phyloP scores from a whole-genome alignment of 2,113 vertebrate species.

The Spheniscus mendiculus region DNA sequence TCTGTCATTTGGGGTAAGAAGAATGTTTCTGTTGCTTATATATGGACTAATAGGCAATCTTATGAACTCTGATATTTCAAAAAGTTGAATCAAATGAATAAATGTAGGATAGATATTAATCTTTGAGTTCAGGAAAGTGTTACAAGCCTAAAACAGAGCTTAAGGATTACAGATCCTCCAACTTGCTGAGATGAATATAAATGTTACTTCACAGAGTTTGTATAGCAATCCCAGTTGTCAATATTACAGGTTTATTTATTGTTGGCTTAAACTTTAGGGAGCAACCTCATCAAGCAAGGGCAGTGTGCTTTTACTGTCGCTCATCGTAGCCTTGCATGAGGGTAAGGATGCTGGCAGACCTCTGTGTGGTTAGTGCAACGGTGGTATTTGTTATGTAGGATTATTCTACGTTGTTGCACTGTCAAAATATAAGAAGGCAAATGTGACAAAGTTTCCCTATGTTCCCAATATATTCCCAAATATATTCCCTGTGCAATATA shows the following conservation, averaged over 20 bases:
- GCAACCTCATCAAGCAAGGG: not conserved
- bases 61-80: not conserved
- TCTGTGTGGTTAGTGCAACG: not conserved
- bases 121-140: not conserved
- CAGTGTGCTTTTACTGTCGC: rapidly evolving
- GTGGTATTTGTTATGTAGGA: not conserved
- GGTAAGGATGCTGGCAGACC: not conserved
- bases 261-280: not conserved
- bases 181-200: not conserved
- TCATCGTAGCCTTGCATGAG: not conserved
- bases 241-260: not conserved
- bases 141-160: not conserved
- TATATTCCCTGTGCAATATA: no score
- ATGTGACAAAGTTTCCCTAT: not conserved
- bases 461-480: no score
- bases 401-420: not conserved
- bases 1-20: not conserved
- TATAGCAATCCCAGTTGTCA: not conserved
- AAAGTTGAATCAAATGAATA: not conserved
- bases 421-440: not conserved
- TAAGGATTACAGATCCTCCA: not conserved
- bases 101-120: not conserved
- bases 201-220: not conserved
- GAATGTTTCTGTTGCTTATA: not conserved
- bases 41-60: not conserved